Percentiles rank a stretch among this genome's conserved stretches.
phyloP scores from a whole-genome alignment of 1,140 invertebrate species.

The Drosophila bocqueti region DNA sequence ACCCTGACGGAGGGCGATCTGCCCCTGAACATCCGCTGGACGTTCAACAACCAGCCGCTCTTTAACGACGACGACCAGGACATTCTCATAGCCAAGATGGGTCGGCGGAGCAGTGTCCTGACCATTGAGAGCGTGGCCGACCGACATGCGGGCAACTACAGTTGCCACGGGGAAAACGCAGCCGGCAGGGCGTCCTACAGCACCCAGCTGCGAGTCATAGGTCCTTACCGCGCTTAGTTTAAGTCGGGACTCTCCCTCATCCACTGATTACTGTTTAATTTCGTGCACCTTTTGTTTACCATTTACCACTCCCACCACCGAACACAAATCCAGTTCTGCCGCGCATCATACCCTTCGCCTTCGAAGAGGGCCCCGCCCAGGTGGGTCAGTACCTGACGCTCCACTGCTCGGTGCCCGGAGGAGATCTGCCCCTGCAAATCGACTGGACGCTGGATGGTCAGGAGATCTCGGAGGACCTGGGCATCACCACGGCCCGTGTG shows the following conservation, averaged over 20 bases:
- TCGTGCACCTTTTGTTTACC: conserved; percentile 42
- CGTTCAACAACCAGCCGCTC: conserved; percentile 87
- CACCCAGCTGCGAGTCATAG: conserved; percentile 86
- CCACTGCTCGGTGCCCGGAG: conserved; percentile 90
- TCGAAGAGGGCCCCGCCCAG: conserved; percentile 82
- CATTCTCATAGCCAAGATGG: conserved; percentile 85
- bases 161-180: conserved; percentile 90
- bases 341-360: conserved; percentile 89
- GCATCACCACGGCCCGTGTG: conserved; percentile 87
- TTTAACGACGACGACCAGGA: conserved; percentile 84
- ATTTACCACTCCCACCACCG: conserved; percentile 51
- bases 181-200: conserved; percentile 88
- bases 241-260: conserved; percentile 7
- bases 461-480: conserved; percentile 78
- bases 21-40: conserved; percentile 92
- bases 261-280: conserved; percentile 37
- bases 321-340: conserved; percentile 87
- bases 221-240: conserved; percentile 33
- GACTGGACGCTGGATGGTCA: conserved; percentile 90
- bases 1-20: conserved; percentile 91
- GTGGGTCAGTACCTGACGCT: conserved; percentile 83
- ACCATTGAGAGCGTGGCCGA: conserved; percentile 90
- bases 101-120: conserved; percentile 88
- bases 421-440: conserved; percentile 90
- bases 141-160: conserved; percentile 89